Evolutionary conservation across 2,888 invertebrate genomes (phyloP), one percentile per base, ranked within the genome.

Genomic region (Tryphoninae sp.): DNA sequence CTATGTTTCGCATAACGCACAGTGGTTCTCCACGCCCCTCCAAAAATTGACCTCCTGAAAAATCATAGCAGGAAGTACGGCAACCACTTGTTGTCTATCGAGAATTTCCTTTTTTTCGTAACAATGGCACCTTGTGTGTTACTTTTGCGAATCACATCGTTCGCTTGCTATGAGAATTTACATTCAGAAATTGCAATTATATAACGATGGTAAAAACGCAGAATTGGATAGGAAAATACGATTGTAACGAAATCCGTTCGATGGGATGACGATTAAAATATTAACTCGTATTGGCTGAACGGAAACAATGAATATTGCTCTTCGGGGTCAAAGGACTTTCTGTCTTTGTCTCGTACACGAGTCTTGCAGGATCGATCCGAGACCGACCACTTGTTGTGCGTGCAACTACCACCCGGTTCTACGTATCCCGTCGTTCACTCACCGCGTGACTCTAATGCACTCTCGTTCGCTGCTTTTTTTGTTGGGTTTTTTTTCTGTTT

Each of bases 1-100:
- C 81, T 83, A 80, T 76, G 82, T 81, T 23, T 72, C 42, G 6
- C 13, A 86, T 81, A 81, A 84, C 74, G 84, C 80, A 69, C 88
- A 88, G 88, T 88, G 87, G 86, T 88, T 88, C 87, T 88, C 67
- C 42, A 80, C 65, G 78, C 74, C 82, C 55, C 84, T 67, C 53
- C 42, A 40, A 53, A 77, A 78, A 49, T 55, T 45, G 49, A 49
- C 45, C 49, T 22, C 61, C 58, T 53, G 22, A 74, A 53, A 51
- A 45, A 13, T 13, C 51, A 16, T 23, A 61, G 33, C 11, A 58
- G 40, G 11, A 61, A 55, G 58, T 13, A 23, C 64, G 45, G 65
- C 80, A 75, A 79, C 84, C 84, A 85, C 85, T 85, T 84, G 85
- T 84, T 84, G 81, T 59, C 19, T 76, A 72, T 81, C 75, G 72